Evolutionary conservation across 2,797 vertebrate genomes (phyloP).

Genomic region (Periparus ater): DNA sequence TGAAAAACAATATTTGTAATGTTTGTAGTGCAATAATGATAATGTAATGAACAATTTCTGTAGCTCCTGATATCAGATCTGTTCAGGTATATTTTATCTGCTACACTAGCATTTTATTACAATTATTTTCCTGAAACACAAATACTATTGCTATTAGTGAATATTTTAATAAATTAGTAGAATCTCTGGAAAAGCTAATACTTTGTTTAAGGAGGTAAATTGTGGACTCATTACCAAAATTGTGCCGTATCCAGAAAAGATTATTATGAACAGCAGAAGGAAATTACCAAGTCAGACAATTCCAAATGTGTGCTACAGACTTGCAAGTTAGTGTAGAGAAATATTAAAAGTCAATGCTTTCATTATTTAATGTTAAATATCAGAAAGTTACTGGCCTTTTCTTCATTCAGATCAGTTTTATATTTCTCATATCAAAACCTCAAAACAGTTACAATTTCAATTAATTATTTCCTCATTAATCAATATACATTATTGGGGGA

Average conservation of each 20-base stretch:
- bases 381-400: background rate
- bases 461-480: background rate
- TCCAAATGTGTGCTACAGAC: background rate
- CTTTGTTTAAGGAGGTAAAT: background rate
- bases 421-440: background rate
- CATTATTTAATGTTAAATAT: background rate
- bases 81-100: background rate
- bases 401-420: background rate
- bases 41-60: background rate
- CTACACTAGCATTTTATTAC: background rate
- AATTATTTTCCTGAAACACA: background rate
- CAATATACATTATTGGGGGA: background rate
- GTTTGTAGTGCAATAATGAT: background rate
- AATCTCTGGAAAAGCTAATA: background rate
- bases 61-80: background rate
- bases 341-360: background rate
- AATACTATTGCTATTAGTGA: background rate
- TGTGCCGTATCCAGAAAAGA: background rate
- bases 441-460: background rate
- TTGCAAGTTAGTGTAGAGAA: background rate
- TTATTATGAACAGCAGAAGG: background rate
- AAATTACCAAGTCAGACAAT: background rate
- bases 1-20: background rate
- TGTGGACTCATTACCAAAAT: background rate
- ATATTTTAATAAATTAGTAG: background rate